Conservation (phyloP, 2,113 vertebrate genomes). For the Caretta caretta region DNA sequence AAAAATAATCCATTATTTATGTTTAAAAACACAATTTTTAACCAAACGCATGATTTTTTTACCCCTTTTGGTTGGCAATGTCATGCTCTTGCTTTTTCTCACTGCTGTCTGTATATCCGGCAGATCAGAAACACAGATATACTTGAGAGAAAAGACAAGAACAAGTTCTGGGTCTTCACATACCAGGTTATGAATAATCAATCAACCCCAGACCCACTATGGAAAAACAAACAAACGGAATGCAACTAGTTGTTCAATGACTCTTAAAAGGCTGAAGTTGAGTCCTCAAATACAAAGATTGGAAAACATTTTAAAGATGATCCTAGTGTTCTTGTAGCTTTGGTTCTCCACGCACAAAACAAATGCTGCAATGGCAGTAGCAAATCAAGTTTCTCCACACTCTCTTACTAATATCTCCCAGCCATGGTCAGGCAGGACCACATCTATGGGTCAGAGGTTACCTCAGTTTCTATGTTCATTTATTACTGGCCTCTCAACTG, state of each 20-base stretch:
- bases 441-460: background rate
- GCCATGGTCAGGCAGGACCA: background rate
- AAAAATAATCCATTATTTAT: background rate
- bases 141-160: background rate
- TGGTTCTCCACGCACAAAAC: background rate
- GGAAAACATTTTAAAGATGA: background rate
- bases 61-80: background rate
- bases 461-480: background rate
- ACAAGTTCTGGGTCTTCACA: background rate
- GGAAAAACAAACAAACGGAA: background rate
- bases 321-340: background rate
- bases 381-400: background rate
- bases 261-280: background rate
- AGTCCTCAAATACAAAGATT: background rate
- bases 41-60: background rate
- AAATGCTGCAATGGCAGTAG: background rate
- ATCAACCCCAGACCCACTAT: background rate
- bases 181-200: background rate
- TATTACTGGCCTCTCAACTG: background rate
- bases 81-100: background rate
- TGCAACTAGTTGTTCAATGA: background rate
- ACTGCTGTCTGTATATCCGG: background rate
- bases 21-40: background rate
- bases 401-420: background rate
- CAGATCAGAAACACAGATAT: background rate